Percentiles rank a stretch among this genome's conserved stretches.
Evolutionary conservation across 2,113 vertebrate genomes (phyloP).

Genomic region (Sylvia atricapilla): DNA sequence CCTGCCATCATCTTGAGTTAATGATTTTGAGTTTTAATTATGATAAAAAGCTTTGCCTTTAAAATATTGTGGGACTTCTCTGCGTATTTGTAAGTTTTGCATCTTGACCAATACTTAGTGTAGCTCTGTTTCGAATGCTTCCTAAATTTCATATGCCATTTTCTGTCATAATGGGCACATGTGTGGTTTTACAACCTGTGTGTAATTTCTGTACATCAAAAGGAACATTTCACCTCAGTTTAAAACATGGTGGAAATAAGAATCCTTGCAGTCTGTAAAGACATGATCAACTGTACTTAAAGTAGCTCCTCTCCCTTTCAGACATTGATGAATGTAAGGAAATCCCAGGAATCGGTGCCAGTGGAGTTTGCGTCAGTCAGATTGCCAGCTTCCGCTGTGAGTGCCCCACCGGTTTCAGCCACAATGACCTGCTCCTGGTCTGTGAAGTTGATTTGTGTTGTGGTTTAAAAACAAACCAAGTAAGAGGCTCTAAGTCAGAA

Average conservation of each 20-base stretch:
- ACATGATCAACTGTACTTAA: background rate
- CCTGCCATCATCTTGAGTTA: background rate
- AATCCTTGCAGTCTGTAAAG: background rate
- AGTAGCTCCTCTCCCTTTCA: constrained; percentile 60
- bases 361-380: constrained; percentile 87
- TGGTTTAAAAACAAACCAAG: no score
- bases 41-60: background rate
- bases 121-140: background rate
- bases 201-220: background rate
- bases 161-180: background rate
- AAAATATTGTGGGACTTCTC: background rate
- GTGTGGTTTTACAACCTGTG: background rate
- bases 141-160: background rate
- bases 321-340: constrained; percentile 88
- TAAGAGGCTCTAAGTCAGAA: no score
- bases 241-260: background rate
- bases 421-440: constrained; percentile 82
- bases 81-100: background rate
- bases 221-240: background rate
- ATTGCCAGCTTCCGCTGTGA: constrained; percentile 87
- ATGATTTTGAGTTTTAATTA: background rate
- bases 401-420: constrained; percentile 85
- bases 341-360: constrained; percentile 85
- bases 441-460: constrained; percentile 89
- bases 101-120: background rate